Evolutionary conservation across 2,888 invertebrate genomes (phyloP).

Genomic region (Hermaeophaga mercurialis): DNA sequence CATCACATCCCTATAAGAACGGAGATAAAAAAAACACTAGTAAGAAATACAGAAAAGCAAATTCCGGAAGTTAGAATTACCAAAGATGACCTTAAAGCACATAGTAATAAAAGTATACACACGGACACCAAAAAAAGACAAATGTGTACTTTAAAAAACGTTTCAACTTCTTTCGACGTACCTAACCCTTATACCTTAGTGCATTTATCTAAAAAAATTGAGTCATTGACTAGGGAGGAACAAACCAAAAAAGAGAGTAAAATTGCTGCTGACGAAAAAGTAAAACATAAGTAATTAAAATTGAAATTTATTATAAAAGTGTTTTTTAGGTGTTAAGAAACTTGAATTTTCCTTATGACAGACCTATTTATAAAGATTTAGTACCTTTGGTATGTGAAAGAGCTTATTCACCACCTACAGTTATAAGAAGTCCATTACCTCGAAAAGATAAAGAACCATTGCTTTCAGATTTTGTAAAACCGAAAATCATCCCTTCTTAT

Average conservation of each 20-base stretch:
- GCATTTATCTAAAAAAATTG: conserved; percentile 42
- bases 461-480: conserved; percentile 38
- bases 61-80: not conserved
- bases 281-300: too few relatives aligned
- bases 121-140: conserved; percentile 1
- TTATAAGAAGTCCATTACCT: conserved; percentile 34
- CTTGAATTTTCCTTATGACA: conserved; percentile 45
- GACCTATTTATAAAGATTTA: conserved; percentile 46
- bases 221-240: conserved; percentile 35
- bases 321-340: conserved; percentile 43
- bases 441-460: conserved; percentile 44
- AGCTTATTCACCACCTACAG: conserved; percentile 28
- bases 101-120: not conserved
- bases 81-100: conserved; percentile 8
- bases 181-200: conserved; percentile 43
- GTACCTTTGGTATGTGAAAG: conserved; percentile 41
- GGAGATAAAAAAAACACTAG: conserved; percentile 15
- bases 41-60: not conserved
- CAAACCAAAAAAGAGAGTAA: conserved; percentile 34
- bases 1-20: not conserved
- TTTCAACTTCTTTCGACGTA: conserved; percentile 30
- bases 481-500: conserved; percentile 26
- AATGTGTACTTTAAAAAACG: conserved; percentile 4
- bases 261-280: conserved; percentile 42
- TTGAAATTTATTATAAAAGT: too few relatives aligned